A percentile compares a stretch with the other conserved stretches of the same genome.
Evolutionary conservation across 1,140 invertebrate species (phyloP).

Genomic region (Amphibalanus amphitrite): DNA sequence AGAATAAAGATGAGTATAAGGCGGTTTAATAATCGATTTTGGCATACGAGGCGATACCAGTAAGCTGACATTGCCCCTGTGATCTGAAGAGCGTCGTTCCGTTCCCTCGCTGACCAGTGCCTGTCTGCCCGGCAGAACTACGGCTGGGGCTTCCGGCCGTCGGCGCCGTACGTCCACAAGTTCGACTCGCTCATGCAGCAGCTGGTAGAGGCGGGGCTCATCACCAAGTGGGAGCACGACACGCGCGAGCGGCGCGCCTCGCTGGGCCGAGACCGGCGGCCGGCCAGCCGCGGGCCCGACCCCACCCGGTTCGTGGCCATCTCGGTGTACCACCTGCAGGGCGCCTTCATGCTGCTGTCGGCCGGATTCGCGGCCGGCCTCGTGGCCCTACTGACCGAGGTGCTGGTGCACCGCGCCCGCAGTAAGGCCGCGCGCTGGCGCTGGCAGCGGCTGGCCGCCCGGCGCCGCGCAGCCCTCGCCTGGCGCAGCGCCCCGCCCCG

Average conservation of each 20-base stretch:
- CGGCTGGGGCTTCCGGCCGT: slow-evolving; percentile 13
- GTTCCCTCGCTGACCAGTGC: no score
- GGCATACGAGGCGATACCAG: no score
- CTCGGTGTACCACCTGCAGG: slow-evolving; percentile 15
- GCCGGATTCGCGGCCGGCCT: slow-evolving; percentile 9
- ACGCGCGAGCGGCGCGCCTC: slow-evolving; percentile 12
- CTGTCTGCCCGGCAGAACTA: slow-evolving; percentile 12
- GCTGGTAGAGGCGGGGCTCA: slow-evolving; percentile 10
- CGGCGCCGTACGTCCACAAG: slow-evolving; percentile 9
- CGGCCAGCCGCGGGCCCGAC: slow-evolving; percentile 2
- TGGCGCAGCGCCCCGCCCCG: no score
- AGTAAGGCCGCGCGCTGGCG: no score
- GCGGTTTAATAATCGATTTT: no score
- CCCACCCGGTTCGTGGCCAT: slow-evolving; percentile 6
- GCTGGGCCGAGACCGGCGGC: background rate
- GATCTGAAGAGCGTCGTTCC: no score
- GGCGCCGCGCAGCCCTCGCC: no score
- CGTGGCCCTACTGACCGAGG: slow-evolving; percentile 1
- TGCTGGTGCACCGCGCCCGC: background rate
- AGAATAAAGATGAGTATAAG: no score
- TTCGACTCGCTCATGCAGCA: slow-evolving; percentile 13
- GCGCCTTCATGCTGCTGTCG: slow-evolving; percentile 11
- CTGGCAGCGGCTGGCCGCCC: no score
- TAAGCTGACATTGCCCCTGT: no score
- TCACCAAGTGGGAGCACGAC: slow-evolving; percentile 13